Percentiles rank a stretch among this genome's conserved stretches.
Conservation (phyloP, 2,888 invertebrate species). For the Pharmacophagus antenor region DNA sequence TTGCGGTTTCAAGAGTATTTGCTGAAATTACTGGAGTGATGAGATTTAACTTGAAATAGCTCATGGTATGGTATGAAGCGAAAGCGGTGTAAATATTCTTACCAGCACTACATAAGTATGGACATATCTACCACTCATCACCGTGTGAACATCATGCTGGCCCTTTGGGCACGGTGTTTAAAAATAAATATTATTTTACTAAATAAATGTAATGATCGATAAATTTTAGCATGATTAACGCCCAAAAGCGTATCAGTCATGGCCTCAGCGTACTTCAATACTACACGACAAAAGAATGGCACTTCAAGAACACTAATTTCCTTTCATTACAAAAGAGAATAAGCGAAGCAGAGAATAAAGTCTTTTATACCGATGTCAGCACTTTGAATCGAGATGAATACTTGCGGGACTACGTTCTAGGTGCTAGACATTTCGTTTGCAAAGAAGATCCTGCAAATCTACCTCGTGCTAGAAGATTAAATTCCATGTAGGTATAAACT, state of each 20-base stretch:
- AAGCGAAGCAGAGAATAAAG: slow-evolving; percentile 78
- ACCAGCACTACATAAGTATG: too few relatives aligned
- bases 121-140: too few relatives aligned
- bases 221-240: slow-evolving; percentile 80
- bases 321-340: slow-evolving; percentile 76
- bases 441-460: slow-evolving; percentile 90
- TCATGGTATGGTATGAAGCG: too few relatives aligned
- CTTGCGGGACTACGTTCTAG: slow-evolving; percentile 84
- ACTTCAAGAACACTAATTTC: slow-evolving; percentile 84
- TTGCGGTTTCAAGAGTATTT: too few relatives aligned
- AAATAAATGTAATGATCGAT: neutral
- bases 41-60: too few relatives aligned
- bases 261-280: slow-evolving; percentile 86
- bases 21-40: too few relatives aligned
- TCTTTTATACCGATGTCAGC: slow-evolving; percentile 80
- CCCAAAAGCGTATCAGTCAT: slow-evolving; percentile 82
- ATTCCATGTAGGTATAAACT: slow-evolving; percentile 78
- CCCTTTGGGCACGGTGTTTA: neutral
- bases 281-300: slow-evolving; percentile 91
- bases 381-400: slow-evolving; percentile 53
- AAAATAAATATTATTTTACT: neutral
- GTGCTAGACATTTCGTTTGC: slow-evolving; percentile 88
- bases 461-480: slow-evolving; percentile 84
- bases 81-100: too few relatives aligned
- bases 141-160: too few relatives aligned